Evolutionary conservation across 2,797 vertebrate species (phyloP).

Genomic region (Liasis olivaceus): DNA sequence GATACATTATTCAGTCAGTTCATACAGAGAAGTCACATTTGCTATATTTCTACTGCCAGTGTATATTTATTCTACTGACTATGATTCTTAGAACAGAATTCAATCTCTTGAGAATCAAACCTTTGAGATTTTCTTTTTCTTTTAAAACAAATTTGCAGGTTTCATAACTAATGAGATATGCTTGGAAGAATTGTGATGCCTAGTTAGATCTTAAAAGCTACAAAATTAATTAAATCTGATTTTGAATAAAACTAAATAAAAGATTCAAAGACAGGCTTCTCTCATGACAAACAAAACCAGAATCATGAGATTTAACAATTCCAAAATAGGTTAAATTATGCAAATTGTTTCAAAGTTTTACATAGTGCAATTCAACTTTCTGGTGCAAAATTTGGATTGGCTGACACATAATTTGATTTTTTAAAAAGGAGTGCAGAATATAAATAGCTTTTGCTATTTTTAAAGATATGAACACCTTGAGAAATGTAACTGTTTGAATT

Average conservation of each 20-base stretch:
- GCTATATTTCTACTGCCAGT: background rate
- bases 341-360: background rate
- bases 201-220: background rate
- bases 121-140: background rate
- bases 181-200: background rate
- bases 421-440: background rate
- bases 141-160: background rate
- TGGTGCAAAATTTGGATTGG: background rate
- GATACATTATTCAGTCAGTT: background rate
- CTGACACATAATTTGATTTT: background rate
- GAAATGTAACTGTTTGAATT: constrained; percentile 2
- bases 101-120: too few relatives aligned
- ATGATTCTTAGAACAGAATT: background rate
- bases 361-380: background rate
- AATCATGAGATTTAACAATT: background rate
- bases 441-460: background rate
- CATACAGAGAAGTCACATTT: background rate
- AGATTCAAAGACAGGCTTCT: background rate
- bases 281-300: background rate
- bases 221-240: background rate
- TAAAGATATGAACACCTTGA: background rate
- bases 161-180: background rate
- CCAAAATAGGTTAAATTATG: background rate
- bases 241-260: background rate
- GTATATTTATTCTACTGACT: background rate